Percentiles rank a stretch among this genome's conserved stretches.
phyloP scores from a whole-genome alignment of 1,140 invertebrate genomes.

The Achroia grisella region DNA sequence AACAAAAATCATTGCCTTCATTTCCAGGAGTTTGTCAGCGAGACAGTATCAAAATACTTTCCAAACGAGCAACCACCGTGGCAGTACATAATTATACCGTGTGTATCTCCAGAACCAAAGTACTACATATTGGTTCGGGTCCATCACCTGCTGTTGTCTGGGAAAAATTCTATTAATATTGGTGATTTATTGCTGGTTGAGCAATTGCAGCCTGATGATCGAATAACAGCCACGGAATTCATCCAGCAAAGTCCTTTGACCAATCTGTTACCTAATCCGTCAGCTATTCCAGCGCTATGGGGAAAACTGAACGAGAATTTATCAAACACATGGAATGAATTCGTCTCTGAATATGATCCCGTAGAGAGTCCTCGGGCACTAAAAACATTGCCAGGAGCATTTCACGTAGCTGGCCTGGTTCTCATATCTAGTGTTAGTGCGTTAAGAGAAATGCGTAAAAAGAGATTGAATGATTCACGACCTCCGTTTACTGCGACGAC shows the following conservation, averaged over 20 bases:
- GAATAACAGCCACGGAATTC: conserved; percentile 24
- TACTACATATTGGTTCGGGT: conserved; percentile 84
- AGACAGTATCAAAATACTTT: conserved; percentile 84
- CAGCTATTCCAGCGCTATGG: conserved; percentile 78
- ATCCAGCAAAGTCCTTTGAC: conserved; percentile 70
- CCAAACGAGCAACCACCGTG: conserved; percentile 81
- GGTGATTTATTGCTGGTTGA: conserved; percentile 83
- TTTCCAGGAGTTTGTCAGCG: conserved; percentile 83
- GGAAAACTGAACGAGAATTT: conserved; percentile 79
- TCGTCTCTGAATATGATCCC: conserved; percentile 85
- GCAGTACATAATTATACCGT: conserved; percentile 85
- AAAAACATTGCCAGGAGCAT: conserved; percentile 76
- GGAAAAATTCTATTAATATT: conserved; percentile 80
- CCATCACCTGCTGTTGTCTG: conserved; percentile 82
- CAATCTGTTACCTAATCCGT: conserved; percentile 76
- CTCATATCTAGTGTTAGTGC: conserved; percentile 76
- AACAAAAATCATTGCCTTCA: conserved; percentile 1
- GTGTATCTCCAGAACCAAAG: conserved; percentile 71
- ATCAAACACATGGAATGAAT: conserved; percentile 86
- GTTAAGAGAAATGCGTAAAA: conserved; percentile 74
- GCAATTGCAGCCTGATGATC: conserved; percentile 62
- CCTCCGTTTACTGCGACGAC: conserved; percentile 30
- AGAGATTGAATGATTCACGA: conserved; percentile 19
- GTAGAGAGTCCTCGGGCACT: conserved; percentile 79
- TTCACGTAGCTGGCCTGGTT: conserved; percentile 75